Base-by-base conservation (phyloP, 2,113 vertebrate species). In the Hipposideros armiger region DNA sequence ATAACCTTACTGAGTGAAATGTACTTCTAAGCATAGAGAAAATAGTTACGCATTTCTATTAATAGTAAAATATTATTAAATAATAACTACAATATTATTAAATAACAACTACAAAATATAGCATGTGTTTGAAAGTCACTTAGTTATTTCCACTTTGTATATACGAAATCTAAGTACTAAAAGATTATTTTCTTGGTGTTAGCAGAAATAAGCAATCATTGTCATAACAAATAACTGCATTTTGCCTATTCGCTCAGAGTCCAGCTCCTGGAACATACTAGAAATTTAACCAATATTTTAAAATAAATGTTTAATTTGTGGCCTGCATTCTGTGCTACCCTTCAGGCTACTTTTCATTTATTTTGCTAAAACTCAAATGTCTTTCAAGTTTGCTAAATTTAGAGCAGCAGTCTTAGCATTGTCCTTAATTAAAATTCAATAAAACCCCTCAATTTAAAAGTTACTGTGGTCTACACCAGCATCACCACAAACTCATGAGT, bases 371-470 rank as follows among this genome's bases (percentile, higher is more conserved):
- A 96, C 60, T 70, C n/a, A 95, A 97, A 92, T 90, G 67, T 90
- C 77, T 95, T 97, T 78, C n/a, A 36, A 64, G 54, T n/a, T 94
- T 97, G 76, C 87, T 96, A 96, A 97, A 95, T 96, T 97, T 95
- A 96, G 14, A 94, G 90, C 88, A 94, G 24, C 93, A 96, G 45
- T 84, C 93, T 98, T 98, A 97, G 93, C 58, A 95, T 87, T 97
- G 95, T 87, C 96, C 94, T 98, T 98, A 98, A 98, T 98, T 98
- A 98, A 98, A 98, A 98, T 98, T 96, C 97, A 98, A 97, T 98
- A 98, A 98, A 98, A 91, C 83, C 77, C 93, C n/a, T 98, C 96
- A 97, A 97, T 98, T 98, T 98, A 97, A 97, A 98, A 98, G 94
- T 98, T 97, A 94, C 30, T 66, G 64, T 66, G 64, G 26, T 19